Evolutionary conservation across 1,140 invertebrate genomes (phyloP), one percentile per base, ranked within the genome.

Genomic region (Mercenaria mercenaria): DNA sequence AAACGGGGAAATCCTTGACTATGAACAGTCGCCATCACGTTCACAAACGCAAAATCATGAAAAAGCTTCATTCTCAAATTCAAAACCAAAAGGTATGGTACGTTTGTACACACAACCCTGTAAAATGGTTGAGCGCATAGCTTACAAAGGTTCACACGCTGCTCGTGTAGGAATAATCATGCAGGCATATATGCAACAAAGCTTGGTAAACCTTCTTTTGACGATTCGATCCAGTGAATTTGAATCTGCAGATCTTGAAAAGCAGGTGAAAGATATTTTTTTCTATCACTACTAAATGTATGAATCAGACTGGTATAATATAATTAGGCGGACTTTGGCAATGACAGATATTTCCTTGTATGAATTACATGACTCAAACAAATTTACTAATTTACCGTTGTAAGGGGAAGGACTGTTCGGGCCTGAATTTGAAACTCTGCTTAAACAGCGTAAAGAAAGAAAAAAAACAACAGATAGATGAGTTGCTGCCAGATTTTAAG

Each of bases 231-330:
- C 82, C 32, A n/a, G 72, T 11, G 34, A 26, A 8, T 69, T 72
- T 26, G 29, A 52, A 6, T 50, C 47, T 4, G 20, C 37, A 72
- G 29, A 47, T 2, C 4, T 13, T 13, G 47, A 37, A 29, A 29
- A 72, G 37, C 18, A 20, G 64, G 82, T 72, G 1, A 85, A 85
- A 59, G 61, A 85, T 39, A 69, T n/a, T 64, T 52, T 85, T 85
- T 47, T 52, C 61, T 8, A 85, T 72, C 37, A 43, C 64, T 20
- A 89, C 88, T 3, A 89, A 89, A 43, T 26, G 79, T 50, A n/a
- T 76, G 10, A 69, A 89, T 39, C 79, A 83, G 32, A n/a, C 59
- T 20, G 80, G 88, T 8, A 56, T 47, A 79, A 89, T 77, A 82
- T 83, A 39, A 50, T 77, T 10, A 3, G 88, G 0, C 10, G 88